Conservation (phyloP, 2,797 vertebrate genomes). For the Epinephelus malabaricus region DNA sequence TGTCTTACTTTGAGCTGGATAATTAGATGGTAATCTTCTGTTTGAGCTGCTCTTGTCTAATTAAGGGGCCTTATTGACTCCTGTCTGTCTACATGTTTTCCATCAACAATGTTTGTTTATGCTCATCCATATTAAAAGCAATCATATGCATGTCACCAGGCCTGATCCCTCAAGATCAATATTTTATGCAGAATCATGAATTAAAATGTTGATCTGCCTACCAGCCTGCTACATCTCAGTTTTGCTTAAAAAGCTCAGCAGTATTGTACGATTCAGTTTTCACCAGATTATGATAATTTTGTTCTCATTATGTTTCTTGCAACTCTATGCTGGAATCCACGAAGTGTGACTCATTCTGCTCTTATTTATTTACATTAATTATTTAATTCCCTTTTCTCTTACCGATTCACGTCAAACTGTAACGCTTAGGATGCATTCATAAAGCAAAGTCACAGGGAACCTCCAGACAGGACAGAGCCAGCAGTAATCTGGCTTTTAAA, state of each 20-base stretch:
- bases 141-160: slow-evolving; percentile 55
- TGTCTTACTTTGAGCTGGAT: slow-evolving; percentile 59
- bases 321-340: slow-evolving; percentile 11
- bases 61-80: slow-evolving; percentile 68
- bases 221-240: background rate
- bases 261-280: slow-evolving; percentile 22
- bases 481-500: background rate
- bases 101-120: slow-evolving; percentile 71
- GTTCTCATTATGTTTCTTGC: slow-evolving; percentile 9
- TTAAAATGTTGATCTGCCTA: slow-evolving; percentile 16
- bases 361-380: background rate
- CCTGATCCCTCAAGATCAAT: slow-evolving; percentile 54
- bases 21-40: slow-evolving; percentile 73
- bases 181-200: slow-evolving; percentile 60
- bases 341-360: background rate
- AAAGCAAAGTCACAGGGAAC: too few relatives aligned
- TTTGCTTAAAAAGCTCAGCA: slow-evolving; percentile 11
- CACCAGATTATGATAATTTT: slow-evolving; percentile 34
- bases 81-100: slow-evolving; percentile 66
- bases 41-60: slow-evolving; percentile 63
- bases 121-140: slow-evolving; percentile 72
- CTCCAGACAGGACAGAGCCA: background rate
- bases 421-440: background rate
- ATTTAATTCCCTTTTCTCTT: background rate
- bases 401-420: background rate